These are phyloP conservation scores for Psammodynastes pulverulentus DNA, from an alignment of 2,113 vertebrate genomes.

Conservation along the genomic window DNA sequence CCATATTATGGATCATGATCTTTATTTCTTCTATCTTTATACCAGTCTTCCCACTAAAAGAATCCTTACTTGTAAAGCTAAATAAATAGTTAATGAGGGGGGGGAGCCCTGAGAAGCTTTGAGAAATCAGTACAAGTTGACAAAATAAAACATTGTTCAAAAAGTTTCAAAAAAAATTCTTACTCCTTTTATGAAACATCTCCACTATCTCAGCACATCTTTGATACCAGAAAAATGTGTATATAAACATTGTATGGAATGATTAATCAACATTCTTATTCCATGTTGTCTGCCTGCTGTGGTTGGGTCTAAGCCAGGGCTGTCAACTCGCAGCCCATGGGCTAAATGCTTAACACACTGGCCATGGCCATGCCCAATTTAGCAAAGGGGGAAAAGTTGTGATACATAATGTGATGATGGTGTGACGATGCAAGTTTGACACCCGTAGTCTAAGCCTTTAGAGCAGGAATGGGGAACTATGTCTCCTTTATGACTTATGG, in stretches of 20 bases:
- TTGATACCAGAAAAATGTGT: background rate
- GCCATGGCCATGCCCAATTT: too few relatives aligned
- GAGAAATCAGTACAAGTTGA: background rate
- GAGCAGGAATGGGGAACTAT: background rate
- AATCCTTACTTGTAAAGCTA: background rate
- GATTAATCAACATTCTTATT: background rate
- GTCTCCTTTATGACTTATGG: too few relatives aligned
- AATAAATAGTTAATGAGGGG: background rate
- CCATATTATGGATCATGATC: background rate
- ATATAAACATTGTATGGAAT: background rate
- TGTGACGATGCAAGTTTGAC: too few relatives aligned
- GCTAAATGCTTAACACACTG: too few relatives aligned
- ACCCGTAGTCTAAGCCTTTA: background rate
- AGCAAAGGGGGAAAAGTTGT: too few relatives aligned
- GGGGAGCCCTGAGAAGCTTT: background rate
- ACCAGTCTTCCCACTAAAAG: background rate
- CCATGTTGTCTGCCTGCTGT: background rate
- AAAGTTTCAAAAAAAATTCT: background rate
- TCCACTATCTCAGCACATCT: background rate
- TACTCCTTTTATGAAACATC: background rate
- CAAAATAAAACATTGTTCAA: background rate
- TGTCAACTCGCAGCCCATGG: too few relatives aligned
- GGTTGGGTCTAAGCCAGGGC: background rate
- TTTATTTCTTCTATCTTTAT: background rate
- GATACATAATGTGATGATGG: too few relatives aligned